phyloP scores from a whole-genome alignment of 2,113 vertebrate species.

The Theropithecus gelada region DNA sequence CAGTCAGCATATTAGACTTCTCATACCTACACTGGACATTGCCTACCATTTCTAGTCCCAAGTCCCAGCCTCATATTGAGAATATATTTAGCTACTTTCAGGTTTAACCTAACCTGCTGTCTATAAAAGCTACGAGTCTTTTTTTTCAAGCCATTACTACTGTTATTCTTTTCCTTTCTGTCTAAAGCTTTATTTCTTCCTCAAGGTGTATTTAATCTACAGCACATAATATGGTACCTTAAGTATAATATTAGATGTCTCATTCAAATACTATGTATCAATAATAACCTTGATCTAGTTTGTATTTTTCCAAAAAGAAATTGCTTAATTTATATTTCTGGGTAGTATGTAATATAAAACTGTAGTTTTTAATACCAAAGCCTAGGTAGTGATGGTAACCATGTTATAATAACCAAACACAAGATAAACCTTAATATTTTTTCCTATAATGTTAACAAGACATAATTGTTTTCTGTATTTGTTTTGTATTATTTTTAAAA shows the following conservation, averaged over 20 bases:
- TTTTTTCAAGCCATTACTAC: not conserved
- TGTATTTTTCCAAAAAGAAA: not conserved
- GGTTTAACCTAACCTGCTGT: not conserved
- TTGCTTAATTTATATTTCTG: not conserved
- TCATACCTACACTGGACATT: not conserved
- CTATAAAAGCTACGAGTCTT: not conserved
- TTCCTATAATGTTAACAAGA: not conserved
- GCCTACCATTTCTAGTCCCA: not conserved
- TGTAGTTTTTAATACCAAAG: not conserved
- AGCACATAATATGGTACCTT: not conserved
- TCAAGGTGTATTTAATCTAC: not conserved
- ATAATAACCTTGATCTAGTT: not conserved
- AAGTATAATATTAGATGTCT: not conserved
- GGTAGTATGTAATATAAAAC: not conserved
- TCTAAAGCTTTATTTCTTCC: not conserved
- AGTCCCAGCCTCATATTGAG: not conserved
- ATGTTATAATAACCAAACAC: not conserved
- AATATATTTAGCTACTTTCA: not conserved
- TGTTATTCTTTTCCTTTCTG: not conserved
- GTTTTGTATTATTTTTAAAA: slow-evolving; percentile 22
- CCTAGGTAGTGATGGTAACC: not conserved
- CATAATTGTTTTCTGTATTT: not conserved
- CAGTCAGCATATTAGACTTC: not conserved
- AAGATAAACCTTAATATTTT: slow-evolving; percentile 13
- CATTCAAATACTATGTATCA: not conserved